Evolutionary conservation across 2,113 vertebrate genomes (phyloP), one percentile per base, ranked within the genome.

Genomic region (Aramus guarauna): DNA sequence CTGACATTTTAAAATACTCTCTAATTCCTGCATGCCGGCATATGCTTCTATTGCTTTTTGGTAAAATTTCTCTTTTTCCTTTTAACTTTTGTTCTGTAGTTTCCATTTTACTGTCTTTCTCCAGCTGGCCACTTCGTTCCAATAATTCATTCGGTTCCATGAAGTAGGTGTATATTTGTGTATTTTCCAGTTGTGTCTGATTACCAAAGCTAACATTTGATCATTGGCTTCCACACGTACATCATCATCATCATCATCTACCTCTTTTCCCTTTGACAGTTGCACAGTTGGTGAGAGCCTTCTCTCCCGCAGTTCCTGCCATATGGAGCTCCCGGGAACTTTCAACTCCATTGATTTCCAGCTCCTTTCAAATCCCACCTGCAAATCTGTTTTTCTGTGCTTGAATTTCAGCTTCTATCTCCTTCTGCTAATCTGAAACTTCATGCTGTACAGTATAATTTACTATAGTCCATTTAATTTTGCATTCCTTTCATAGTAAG

Each of bases 311-410:
- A 91, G 92, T 2, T 95, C 91, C 91, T 95, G 94, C 95, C 96
- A 95, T 95, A 95, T 92, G 97, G 95, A 97, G 96, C 84, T 95
- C 94, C 94, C 22, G 48, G 84, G 87, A 95, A 94, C 94, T 97
- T 95, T 92, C 75, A 96, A 95, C 94, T 94, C 80, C 84, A 90
- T 53, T 92, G 89, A 95, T 96, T 95, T 94, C 92, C 91, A 97
- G 48, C 79, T 95, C 91, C 88, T 97, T 97, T 97, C 95, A 97
- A 91, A 96, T 91, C 91, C 91, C 95, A 95, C 92, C 96, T 97
- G 92, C 81, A 97, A 95, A 87, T 82, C 73, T 92, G 94, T 66
- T 95, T 95, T 91, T 58, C 66, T 87, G 64, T 62, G 69, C 83
- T 91, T 66, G 68, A 93, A 94, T 80, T 73, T 76, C 91, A 41